A percentile compares a stretch with the other conserved stretches of the same genome.
These are phyloP conservation scores for Camelus dromedarius DNA, from an alignment of 2,113 vertebrate genomes.

Conservation along the genomic window DNA sequence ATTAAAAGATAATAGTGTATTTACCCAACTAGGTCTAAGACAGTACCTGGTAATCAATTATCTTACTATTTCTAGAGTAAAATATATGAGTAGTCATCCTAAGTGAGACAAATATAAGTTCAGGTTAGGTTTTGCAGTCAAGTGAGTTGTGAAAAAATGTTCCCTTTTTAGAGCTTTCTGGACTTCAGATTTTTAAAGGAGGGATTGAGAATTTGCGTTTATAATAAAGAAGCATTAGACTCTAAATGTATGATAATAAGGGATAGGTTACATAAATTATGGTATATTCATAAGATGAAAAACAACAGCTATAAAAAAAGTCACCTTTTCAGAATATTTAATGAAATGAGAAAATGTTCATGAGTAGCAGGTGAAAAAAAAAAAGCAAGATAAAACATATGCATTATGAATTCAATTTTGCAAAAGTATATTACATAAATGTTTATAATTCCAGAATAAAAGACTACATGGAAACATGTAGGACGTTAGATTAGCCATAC, in stretches of 20 bases:
- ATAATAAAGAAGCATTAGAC: neutral
- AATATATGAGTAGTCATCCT: neutral
- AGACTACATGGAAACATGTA: neutral
- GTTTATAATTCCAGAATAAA: constrained; percentile 2
- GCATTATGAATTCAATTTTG: neutral
- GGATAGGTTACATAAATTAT: neutral
- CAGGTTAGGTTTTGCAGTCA: neutral
- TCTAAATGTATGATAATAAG: neutral
- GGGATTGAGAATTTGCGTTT: neutral
- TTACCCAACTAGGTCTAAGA: neutral
- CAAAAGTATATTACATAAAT: neutral
- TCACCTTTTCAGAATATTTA: neutral
- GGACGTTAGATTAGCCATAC: neutral
- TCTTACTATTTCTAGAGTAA: neutral
- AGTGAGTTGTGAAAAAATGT: neutral
- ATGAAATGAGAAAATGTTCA: constrained; percentile 3
- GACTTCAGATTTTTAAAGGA: neutral
- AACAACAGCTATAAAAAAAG: neutral
- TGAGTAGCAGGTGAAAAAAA: neutral
- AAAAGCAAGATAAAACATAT: neutral
- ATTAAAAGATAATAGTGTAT: neutral
- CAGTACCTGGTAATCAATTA: neutral
- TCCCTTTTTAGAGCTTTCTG: neutral
- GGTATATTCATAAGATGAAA: neutral
- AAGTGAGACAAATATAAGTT: neutral